Conservation (phyloP, 30 jellyfish, hydroid and myxozoan genomes). For the Clytia hemisphaerica region DNA sequence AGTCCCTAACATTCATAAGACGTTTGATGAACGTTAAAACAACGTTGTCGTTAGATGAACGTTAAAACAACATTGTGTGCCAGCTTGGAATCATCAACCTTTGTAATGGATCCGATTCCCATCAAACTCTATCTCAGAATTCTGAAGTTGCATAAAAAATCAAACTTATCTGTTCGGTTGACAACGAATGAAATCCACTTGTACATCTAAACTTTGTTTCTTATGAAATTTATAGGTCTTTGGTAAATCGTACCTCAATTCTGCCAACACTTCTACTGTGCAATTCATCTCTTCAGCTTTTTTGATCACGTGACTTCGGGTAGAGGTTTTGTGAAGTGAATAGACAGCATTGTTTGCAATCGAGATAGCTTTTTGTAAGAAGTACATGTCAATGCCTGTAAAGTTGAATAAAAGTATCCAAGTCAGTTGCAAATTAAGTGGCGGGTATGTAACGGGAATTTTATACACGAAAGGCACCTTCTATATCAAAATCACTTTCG, state of each 20-base stretch:
- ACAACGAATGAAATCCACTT: slow-evolving; percentile 82
- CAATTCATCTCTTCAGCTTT: slow-evolving; percentile 77
- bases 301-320: slow-evolving; percentile 64
- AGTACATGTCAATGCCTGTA: slow-evolving; percentile 71
- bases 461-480: too few species aligned
- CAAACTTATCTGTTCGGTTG: too few species aligned
- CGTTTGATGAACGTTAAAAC: too few species aligned
- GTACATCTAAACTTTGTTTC: slow-evolving; percentile 61
- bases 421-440: not conserved
- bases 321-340: slow-evolving; percentile 84
- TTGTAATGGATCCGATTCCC: too few species aligned
- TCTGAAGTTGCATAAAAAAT: too few species aligned
- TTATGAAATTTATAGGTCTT: slow-evolving; percentile 71
- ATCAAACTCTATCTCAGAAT: too few species aligned
- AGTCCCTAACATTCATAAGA: too few species aligned
- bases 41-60: too few species aligned
- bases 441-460: not conserved
- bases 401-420: not conserved
- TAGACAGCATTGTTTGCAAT: slow-evolving; percentile 54
- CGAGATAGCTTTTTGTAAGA: slow-evolving; percentile 53
- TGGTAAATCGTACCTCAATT: slow-evolving; percentile 77
- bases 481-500: too few species aligned
- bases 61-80: too few species aligned
- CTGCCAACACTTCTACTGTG: slow-evolving; percentile 70
- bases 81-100: too few species aligned